Evolutionary conservation across 2,113 vertebrate species (phyloP).

Genomic region (Dolichallabes microphthalmus): DNA sequence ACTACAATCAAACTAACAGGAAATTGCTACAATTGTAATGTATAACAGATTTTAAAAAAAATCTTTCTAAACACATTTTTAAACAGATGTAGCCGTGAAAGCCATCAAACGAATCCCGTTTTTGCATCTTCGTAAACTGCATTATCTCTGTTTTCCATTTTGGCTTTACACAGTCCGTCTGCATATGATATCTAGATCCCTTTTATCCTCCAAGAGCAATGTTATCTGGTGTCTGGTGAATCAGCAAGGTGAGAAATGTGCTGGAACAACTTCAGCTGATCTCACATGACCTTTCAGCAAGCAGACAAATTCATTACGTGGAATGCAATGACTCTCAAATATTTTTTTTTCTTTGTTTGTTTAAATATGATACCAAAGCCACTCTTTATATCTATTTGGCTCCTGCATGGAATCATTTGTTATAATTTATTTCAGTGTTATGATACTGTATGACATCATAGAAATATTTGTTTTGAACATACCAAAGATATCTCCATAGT

Average conservation of each 20-base stretch:
- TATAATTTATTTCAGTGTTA: background rate
- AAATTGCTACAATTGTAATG: background rate
- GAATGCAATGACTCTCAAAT: background rate
- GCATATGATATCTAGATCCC: conserved; percentile 13
- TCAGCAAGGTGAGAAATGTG: background rate
- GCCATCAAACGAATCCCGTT: background rate
- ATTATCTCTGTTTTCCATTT: background rate
- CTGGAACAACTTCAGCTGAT: conserved; percentile 4
- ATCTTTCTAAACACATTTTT: background rate
- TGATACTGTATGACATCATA: background rate
- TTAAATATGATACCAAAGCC: background rate
- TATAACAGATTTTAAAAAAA: background rate
- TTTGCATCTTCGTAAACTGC: background rate
- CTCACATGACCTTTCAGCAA: conserved; percentile 6
- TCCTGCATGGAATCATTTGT: background rate
- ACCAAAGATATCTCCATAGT: background rate
- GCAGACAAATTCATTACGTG: background rate
- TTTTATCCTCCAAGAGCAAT: conserved; percentile 3
- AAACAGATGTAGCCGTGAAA: background rate
- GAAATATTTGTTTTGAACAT: background rate
- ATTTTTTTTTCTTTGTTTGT: background rate
- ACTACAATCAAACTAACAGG: background rate
- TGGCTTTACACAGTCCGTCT: background rate
- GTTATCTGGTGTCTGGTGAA: conserved; percentile 28
- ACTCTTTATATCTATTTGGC: background rate